phyloP scores from a whole-genome alignment of 2,888 invertebrate species.

The Erebia palarica region DNA sequence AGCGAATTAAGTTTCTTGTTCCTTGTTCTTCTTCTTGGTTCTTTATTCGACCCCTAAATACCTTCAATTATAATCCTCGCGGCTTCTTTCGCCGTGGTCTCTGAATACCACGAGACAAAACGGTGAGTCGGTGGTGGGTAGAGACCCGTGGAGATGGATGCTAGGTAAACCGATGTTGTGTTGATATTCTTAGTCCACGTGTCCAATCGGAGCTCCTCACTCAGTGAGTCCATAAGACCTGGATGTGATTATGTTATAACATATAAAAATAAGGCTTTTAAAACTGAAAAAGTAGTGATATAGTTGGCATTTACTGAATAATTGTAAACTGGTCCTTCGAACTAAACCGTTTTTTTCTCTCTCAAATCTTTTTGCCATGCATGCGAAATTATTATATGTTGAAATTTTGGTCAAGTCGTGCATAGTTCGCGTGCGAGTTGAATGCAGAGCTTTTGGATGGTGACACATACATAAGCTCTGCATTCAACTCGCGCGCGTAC shows the following conservation, averaged over 20 bases:
- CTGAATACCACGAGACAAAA: slow-evolving; percentile 66
- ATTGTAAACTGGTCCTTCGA: slow-evolving; percentile 1
- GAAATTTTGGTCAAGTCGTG: no score
- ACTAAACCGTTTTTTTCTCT: not conserved
- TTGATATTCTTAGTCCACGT: slow-evolving; percentile 72
- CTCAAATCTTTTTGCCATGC: no score
- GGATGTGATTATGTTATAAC: not conserved
- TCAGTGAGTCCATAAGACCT: slow-evolving; percentile 75
- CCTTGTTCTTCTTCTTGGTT: no score
- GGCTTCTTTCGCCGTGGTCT: slow-evolving; percentile 66
- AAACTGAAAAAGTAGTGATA: no score
- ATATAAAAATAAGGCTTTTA: not conserved
- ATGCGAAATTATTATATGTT: no score
- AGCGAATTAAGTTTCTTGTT: no score
- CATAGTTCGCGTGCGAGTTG: no score
- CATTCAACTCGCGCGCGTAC: no score
- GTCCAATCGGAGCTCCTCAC: slow-evolving; percentile 70
- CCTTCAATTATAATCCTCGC: slow-evolving; percentile 72
- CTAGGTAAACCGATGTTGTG: slow-evolving; percentile 71
- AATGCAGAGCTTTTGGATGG: no score
- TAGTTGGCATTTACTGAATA: no score
- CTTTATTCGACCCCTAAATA: not conserved
- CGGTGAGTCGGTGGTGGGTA: slow-evolving; percentile 69
- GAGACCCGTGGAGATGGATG: slow-evolving; percentile 65
- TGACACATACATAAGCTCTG: no score